These are phyloP conservation scores for Donacobius atricapilla DNA, from an alignment of 2,113 vertebrate species.

Conservation along the genomic window DNA sequence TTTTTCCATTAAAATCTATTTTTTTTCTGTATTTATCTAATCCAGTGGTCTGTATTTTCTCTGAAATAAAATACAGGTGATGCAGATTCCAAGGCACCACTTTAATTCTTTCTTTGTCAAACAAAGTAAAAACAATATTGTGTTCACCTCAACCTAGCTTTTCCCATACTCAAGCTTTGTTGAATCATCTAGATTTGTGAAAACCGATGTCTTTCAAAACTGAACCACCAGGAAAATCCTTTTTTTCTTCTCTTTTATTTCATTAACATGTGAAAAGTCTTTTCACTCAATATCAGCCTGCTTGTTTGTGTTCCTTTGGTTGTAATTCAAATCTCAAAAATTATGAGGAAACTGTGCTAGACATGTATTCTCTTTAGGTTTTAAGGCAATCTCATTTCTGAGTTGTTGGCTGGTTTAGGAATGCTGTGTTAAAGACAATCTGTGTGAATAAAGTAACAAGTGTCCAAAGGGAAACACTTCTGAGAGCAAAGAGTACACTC, in stretches of 20 bases:
- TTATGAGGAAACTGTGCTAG: not conserved
- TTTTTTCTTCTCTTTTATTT: not conserved
- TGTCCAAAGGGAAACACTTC: not conserved
- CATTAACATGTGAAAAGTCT: not conserved
- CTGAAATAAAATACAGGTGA: not conserved
- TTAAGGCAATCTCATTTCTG: not conserved
- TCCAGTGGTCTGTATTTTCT: not conserved
- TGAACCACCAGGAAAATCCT: not conserved
- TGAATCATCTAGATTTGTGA: not conserved
- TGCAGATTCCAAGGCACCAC: not conserved
- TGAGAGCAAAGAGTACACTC: not conserved
- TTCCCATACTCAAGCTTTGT: not conserved
- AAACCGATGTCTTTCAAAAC: not conserved
- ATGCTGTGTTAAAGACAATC: not conserved
- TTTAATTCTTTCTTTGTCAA: not conserved
- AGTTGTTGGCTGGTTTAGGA: not conserved
- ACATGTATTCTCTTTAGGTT: not conserved
- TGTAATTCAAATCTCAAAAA: not conserved
- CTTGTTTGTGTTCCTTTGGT: not conserved
- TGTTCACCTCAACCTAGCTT: not conserved
- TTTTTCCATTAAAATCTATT: not conserved
- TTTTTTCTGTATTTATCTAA: not conserved
- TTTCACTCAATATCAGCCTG: not conserved
- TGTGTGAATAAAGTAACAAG: not conserved
- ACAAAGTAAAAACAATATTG: not conserved